These are phyloP conservation scores for Drosophila vallismaia DNA, from an alignment of 2,888 invertebrate species.

Conservation along the genomic window DNA sequence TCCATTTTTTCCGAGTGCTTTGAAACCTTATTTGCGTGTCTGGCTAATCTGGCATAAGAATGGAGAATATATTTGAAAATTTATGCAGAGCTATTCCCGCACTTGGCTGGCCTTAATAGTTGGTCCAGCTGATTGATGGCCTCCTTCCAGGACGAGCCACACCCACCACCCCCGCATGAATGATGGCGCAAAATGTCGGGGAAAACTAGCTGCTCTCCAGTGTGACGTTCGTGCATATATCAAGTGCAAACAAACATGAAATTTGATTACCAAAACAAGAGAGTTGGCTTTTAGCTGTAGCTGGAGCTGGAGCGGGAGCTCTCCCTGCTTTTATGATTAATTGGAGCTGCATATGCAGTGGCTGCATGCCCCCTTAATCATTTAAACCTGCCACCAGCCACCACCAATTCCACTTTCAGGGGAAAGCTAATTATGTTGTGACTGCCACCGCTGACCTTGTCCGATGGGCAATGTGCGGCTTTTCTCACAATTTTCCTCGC, in stretches of 20 bases:
- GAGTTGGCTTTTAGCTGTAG: slow-evolving; percentile 8
- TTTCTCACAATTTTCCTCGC: slow-evolving; percentile 24
- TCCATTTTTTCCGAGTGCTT: not conserved
- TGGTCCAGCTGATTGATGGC: slow-evolving; percentile 66
- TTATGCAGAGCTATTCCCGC: slow-evolving; percentile 14
- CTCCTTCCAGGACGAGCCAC: slow-evolving; percentile 4
- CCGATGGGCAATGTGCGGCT: slow-evolving; percentile 40
- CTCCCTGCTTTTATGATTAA: slow-evolving; percentile 20
- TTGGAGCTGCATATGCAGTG: slow-evolving; percentile 29
- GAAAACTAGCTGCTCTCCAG: slow-evolving; percentile 25
- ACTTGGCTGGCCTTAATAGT: slow-evolving; percentile 51
- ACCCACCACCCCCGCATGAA: slow-evolving; percentile 34
- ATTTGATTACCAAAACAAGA: slow-evolving; percentile 49
- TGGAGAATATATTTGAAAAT: slow-evolving; percentile 14
- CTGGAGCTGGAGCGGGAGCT: slow-evolving; percentile 13
- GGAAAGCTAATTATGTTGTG: slow-evolving; percentile 32
- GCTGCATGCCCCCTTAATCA: slow-evolving; percentile 27
- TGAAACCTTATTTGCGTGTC: slow-evolving; percentile 1
- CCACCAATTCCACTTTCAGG: not conserved
- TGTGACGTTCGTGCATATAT: slow-evolving; percentile 43
- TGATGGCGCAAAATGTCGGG: slow-evolving; percentile 41
- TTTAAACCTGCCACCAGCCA: slow-evolving; percentile 15
- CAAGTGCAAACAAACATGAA: slow-evolving; percentile 59
- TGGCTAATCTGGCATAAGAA: slow-evolving; percentile 7
- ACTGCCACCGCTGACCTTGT: slow-evolving; percentile 10